Evolutionary conservation across 2,797 vertebrate genomes (phyloP), one percentile per base, ranked within the genome.

Genomic region (Lagocephalus sceleratus): DNA sequence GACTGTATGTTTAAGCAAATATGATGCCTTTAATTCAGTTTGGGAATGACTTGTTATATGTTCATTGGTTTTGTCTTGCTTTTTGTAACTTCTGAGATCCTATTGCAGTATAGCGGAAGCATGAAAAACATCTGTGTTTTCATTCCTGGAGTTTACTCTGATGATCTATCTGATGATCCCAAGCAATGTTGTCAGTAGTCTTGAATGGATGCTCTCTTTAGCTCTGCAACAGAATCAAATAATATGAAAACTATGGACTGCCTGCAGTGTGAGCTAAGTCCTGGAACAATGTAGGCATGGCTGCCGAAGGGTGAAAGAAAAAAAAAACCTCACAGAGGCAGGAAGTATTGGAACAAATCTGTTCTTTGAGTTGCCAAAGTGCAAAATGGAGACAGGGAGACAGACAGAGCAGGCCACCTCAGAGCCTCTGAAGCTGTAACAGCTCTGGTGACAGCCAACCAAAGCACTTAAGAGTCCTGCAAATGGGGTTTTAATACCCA

Each of bases 401-500:
- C n/a, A 53, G 67, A 45, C 46, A 43, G 51, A 68, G 70, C 80
- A 72, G 70, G 50, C 52, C 69, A 68, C 20, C 60, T 71, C 71
- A 67, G 71, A 73, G 74, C 53, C 81, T 73, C 71, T 78, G 63
- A 54, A 82, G 76, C 73, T 35, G 32, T 35, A 14, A 12, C 68
- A 60, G 73, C 75, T 57, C 48, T 72, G 63, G 55, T 79, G 76
- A 71, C 44, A 63, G 86, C 89, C 87, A 90, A 85, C 56, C 71
- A 70, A 83, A 87, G 83, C 85, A 87, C 84, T 79, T 57, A 70
- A 75, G 73, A 71, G 51, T 61, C 64, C 86, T 79, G 83, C 54
- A 77, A 90, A 90, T 88, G 82, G 71, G 74, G 87, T 88, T 88
- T 90, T 88, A 91, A 91, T 87, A 82, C 86, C 70, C 71, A 80